A percentile compares a stretch with the other conserved stretches of the same genome.
Conservation (phyloP, 2,888 invertebrate genomes). For the Mesoligia furuncula region DNA sequence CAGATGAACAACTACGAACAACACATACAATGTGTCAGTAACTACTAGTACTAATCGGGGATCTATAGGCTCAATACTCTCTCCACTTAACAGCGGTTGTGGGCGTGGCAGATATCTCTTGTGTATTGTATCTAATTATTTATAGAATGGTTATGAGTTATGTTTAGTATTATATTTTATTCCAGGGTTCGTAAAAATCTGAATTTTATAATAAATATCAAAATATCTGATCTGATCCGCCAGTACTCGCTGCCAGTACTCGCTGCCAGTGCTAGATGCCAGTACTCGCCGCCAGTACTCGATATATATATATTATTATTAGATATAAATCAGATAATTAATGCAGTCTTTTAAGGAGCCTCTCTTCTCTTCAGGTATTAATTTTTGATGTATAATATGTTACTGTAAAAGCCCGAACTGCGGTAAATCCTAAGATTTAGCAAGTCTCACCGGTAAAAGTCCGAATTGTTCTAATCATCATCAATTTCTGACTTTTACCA, state of each 20-base stretch:
- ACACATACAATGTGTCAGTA: background rate
- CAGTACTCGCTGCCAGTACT: too few species aligned
- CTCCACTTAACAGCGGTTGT: background rate
- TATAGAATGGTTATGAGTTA: background rate
- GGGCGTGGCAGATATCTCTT: background rate
- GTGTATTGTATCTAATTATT: background rate
- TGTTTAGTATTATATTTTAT: background rate
- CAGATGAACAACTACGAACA: background rate
- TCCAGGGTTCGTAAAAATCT: too few species aligned
- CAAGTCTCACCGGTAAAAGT: too few species aligned
- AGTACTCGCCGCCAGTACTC: too few species aligned
- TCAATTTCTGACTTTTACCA: too few species aligned
- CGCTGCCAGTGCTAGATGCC: too few species aligned
- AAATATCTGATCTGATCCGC: background rate
- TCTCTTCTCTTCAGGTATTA: background rate
- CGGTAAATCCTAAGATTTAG: too few species aligned
- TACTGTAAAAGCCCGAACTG: too few species aligned
- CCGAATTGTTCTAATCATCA: too few species aligned
- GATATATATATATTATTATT: background rate
- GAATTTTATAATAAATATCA: background rate
- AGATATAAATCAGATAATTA: too few species aligned
- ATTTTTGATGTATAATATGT: too few species aligned
- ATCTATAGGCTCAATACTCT: background rate
- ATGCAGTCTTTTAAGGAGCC: background rate
- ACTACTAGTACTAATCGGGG: background rate